These are phyloP conservation scores for Gallinago undulata DNA, from an alignment of 2,113 vertebrate genomes.

Conservation along the genomic window DNA sequence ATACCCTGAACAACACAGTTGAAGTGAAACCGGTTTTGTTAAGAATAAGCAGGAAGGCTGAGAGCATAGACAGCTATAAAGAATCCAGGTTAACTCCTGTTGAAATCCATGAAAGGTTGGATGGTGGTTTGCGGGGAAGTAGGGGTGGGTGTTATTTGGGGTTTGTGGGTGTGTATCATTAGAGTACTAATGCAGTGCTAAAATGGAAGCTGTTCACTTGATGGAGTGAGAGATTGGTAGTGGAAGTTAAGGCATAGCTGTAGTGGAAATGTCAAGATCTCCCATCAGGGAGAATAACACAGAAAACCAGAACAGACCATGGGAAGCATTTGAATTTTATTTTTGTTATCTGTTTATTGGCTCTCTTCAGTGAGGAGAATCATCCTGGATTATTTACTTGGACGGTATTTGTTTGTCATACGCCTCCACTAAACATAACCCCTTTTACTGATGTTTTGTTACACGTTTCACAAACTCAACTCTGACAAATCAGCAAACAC, in stretches of 20 bases:
- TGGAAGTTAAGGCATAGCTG: background rate
- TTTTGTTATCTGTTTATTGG: background rate
- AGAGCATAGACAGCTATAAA: background rate
- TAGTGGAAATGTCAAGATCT: background rate
- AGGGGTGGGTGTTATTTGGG: accelerated
- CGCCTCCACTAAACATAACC: background rate
- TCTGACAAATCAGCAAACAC: background rate
- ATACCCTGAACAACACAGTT: background rate
- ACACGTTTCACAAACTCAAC: background rate
- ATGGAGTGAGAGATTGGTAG: background rate
- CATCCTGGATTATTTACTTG: background rate
- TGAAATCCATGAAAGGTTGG: background rate
- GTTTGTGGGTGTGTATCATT: background rate
- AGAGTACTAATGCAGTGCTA: background rate
- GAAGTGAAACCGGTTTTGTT: background rate
- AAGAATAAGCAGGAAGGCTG: background rate
- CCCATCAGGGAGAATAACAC: background rate
- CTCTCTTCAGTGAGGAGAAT: background rate
- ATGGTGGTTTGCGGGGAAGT: background rate
- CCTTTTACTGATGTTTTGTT: background rate
- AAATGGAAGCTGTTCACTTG: background rate
- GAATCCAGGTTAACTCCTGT: background rate
- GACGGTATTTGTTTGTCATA: background rate
- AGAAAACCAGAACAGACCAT: background rate
- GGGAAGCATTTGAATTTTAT: background rate